These are phyloP conservation scores for Drosophila hydei DNA, from an alignment of 1,140 invertebrate genomes.

Conservation along the genomic window DNA sequence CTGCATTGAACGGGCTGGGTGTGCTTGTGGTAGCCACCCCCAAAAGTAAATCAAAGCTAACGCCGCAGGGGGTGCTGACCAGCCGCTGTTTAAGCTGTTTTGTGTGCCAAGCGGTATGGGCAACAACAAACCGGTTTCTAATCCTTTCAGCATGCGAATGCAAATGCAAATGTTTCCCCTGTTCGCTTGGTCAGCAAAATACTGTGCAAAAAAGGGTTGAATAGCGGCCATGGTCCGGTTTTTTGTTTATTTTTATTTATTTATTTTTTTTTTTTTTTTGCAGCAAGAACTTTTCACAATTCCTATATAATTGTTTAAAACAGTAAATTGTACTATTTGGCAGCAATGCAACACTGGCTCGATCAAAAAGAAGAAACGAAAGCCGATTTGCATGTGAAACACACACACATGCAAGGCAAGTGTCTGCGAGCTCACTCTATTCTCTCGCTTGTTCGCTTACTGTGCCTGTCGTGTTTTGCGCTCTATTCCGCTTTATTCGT, in stretches of 20 bases:
- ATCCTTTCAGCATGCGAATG: slow-evolving; percentile 52
- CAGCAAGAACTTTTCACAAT: slow-evolving; percentile 11
- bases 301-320: slow-evolving; percentile 24
- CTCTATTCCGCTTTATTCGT: slow-evolving; percentile 34
- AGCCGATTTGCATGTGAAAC: slow-evolving; percentile 35
- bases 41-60: slow-evolving; percentile 41
- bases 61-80: slow-evolving; percentile 33
- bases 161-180: slow-evolving; percentile 26
- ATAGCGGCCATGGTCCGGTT: slow-evolving; percentile 23
- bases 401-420: not conserved
- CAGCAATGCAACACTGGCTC: slow-evolving; percentile 25
- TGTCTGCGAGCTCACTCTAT: slow-evolving; percentile 1
- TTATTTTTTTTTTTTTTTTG: not conserved
- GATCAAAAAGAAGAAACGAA: slow-evolving; percentile 27
- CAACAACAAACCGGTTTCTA: slow-evolving; percentile 42
- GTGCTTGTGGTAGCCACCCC: slow-evolving; percentile 29
- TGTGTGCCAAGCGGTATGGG: slow-evolving; percentile 19
- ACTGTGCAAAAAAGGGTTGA: slow-evolving; percentile 29
- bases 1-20: slow-evolving; percentile 20
- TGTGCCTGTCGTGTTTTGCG: slow-evolving; percentile 29
- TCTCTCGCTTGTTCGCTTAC: slow-evolving; percentile 13
- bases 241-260: not conserved
- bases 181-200: slow-evolving; percentile 43
- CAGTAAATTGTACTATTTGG: slow-evolving; percentile 18
- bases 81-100: slow-evolving; percentile 39